phyloP scores from a whole-genome alignment of 1,140 invertebrate genomes.

The Amphibalanus amphitrite region DNA sequence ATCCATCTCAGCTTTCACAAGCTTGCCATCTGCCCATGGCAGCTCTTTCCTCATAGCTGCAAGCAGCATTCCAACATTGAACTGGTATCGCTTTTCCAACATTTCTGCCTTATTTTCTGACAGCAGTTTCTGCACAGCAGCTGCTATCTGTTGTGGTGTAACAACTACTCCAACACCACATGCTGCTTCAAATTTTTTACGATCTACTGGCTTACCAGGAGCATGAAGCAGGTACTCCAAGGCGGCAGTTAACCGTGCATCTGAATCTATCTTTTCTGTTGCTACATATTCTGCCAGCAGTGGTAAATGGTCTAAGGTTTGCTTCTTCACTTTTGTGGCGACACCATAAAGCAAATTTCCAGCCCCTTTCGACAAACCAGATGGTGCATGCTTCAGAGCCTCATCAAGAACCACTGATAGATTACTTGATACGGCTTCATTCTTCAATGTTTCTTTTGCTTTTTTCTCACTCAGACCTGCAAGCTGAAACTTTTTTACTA shows the following conservation, averaged over 20 bases:
- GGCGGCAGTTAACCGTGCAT: conserved; percentile 66
- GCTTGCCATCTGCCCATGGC: conserved; percentile 90
- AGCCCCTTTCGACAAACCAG: conserved; percentile 24
- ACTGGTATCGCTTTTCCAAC: conserved; percentile 63
- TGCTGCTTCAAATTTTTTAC: conserved; percentile 52
- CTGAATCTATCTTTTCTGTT: conserved; percentile 61
- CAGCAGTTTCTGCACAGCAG: conserved; percentile 52
- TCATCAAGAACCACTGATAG: conserved; percentile 49
- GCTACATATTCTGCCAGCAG: conserved; percentile 60
- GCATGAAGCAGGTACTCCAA: conserved; percentile 51
- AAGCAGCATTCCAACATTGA: conserved; percentile 68
- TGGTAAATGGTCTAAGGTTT: conserved; percentile 47
- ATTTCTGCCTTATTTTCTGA: conserved; percentile 49
- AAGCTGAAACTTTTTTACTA: neutral
- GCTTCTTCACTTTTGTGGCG: conserved; percentile 75
- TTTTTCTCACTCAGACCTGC: conserved; percentile 76
- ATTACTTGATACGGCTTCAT: conserved; percentile 57
- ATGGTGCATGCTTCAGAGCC: conserved; percentile 28
- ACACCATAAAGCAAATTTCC: conserved; percentile 68
- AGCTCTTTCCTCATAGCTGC: conserved; percentile 54
- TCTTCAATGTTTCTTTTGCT: conserved; percentile 91
- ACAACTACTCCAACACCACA: conserved; percentile 79
- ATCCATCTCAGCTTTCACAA: conserved; percentile 77
- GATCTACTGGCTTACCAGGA: conserved; percentile 32
- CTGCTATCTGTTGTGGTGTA: conserved; percentile 73